A percentile compares a stretch with the other conserved stretches of the same genome.
phyloP scores from a whole-genome alignment of 1,140 invertebrate genomes.

The Aricia agestis region DNA sequence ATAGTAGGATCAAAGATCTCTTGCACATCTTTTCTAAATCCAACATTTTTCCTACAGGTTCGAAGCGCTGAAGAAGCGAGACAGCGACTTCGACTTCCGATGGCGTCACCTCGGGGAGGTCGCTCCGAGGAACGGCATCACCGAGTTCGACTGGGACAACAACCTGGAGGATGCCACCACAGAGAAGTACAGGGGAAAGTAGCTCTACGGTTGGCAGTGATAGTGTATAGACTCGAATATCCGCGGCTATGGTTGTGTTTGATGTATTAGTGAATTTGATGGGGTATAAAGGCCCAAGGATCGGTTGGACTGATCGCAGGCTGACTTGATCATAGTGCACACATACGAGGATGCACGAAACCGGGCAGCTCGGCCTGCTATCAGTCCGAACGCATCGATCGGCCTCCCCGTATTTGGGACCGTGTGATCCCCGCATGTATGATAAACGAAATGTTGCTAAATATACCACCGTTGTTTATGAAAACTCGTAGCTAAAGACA shows the following conservation, averaged over 20 bases:
- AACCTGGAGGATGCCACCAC: conserved; percentile 83
- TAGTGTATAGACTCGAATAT: not conserved
- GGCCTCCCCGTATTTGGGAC: no score
- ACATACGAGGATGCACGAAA: no score
- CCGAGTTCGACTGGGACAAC: conserved; percentile 92
- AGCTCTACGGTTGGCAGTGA: conserved; percentile 18
- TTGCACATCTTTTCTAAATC: not conserved
- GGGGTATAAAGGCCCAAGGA: no score
- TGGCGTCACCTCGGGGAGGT: conserved; percentile 88
- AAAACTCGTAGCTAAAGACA: no score
- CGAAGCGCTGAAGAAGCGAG: conserved; percentile 85
- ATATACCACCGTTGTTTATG: no score
- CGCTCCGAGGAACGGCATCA: conserved; percentile 81
- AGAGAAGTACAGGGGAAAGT: conserved; percentile 65
- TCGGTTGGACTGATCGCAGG: no score
- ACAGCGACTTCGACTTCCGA: conserved; percentile 87
- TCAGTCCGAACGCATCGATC: no score
- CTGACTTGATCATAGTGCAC: no score
- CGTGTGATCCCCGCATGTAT: no score
- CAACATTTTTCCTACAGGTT: conserved; percentile 76
- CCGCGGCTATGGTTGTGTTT: not conserved
- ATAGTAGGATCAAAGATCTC: no score
- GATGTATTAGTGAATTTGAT: not conserved
- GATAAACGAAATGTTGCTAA: no score
- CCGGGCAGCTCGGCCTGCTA: no score